Conservation (phyloP, 2,888 invertebrate species). For the Acheta domesticus region DNA sequence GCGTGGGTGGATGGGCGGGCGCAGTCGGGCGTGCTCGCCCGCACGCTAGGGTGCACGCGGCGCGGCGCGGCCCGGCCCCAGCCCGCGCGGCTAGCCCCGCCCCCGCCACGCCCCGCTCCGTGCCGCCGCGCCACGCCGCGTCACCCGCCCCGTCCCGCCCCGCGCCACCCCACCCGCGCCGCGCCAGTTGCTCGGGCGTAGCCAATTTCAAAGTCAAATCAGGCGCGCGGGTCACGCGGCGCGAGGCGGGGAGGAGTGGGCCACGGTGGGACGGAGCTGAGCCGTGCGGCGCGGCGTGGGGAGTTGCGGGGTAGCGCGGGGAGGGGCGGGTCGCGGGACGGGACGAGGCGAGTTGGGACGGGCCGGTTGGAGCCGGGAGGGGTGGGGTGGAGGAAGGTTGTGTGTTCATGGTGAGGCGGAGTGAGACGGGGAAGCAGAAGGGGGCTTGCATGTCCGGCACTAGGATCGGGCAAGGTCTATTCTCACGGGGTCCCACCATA, state of each 20-base stretch:
- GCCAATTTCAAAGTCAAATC: constrained; percentile 18
- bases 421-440: not conserved
- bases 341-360: no score
- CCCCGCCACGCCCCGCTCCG: not conserved
- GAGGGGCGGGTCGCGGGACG: no score
- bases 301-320: not conserved
- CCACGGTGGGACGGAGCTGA: not conserved
- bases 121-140: not conserved
- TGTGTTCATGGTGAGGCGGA: no score
- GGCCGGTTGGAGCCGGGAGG: not conserved
- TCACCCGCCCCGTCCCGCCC: not conserved
- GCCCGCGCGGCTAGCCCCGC: not conserved
- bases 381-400: not conserved
- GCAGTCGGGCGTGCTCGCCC: constrained; percentile 3
- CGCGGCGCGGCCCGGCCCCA: not conserved
- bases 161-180: not conserved
- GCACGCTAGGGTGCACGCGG: not conserved
- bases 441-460: no score
- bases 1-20: constrained; percentile 4
- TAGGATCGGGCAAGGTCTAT: no score
- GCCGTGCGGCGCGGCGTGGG: not conserved
- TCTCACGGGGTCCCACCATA: not conserved
- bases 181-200: not conserved
- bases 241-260: not conserved
- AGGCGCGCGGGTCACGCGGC: not conserved